Conservation (phyloP, 2,797 vertebrate species). For the Parauchenoglanis ngamensis region DNA sequence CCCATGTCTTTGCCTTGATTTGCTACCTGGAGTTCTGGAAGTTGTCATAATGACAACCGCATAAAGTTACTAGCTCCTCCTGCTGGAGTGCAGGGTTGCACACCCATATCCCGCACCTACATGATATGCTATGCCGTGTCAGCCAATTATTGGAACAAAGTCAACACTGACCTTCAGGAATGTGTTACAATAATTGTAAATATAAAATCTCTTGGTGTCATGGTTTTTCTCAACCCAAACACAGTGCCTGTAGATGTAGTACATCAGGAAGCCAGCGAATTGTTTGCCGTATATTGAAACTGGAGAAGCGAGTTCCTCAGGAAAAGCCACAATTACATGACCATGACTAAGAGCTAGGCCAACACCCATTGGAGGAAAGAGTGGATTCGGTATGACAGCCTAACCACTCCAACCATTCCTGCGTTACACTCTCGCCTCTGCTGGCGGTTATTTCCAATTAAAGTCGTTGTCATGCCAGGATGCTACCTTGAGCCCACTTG, state of each 20-base stretch:
- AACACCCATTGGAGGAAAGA: slow-evolving; percentile 63
- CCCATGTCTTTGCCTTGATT: not conserved
- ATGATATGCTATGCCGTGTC: not conserved
- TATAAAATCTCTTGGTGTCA: not conserved
- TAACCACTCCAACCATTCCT: slow-evolving; percentile 22
- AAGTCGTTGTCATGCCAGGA: too few relatives aligned
- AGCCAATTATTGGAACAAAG: not conserved
- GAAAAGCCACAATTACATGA: slow-evolving; percentile 5
- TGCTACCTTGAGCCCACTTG: not conserved
- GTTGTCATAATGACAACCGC: not conserved
- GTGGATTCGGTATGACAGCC: slow-evolving; percentile 51
- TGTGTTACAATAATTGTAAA: not conserved
- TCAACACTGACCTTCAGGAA: not conserved
- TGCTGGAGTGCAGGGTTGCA: not conserved
- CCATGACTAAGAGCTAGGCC: slow-evolving; percentile 49
- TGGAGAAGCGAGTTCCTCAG: not conserved
- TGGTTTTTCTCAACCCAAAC: not conserved
- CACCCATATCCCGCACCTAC: not conserved
- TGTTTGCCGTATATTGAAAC: not conserved
- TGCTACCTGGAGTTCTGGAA: not conserved
- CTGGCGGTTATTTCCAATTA: not conserved
- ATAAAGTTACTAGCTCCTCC: not conserved
- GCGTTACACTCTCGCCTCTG: not conserved
- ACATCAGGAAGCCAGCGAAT: not conserved
- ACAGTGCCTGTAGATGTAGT: not conserved